Base-by-base conservation (phyloP, 2,113 vertebrate genomes). In the Tragelaphus scriptus region DNA sequence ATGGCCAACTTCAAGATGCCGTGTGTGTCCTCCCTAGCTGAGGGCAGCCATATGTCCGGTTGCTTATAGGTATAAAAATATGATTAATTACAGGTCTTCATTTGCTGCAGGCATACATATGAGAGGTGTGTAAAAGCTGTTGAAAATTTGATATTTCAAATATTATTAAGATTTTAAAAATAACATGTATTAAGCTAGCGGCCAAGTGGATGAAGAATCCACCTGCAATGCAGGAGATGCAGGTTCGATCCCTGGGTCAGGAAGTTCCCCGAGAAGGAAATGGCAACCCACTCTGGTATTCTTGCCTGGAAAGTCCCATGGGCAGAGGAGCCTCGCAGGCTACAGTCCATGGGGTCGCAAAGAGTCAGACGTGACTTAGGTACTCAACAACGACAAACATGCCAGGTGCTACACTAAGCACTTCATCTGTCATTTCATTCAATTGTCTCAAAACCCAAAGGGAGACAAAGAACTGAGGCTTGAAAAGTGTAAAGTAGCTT, bases 61-160 rank as follows among this genome's bases (percentile, higher is more conserved):
- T 90, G 51, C 56, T 90, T 68, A 51, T 85, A 85, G 51, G n/a
- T 12, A 89, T 49, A 80, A 85, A 85, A 79, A 79, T 49, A 17
- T 32, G 32, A 84, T 86, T 59, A 49, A 80, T 19, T n/a, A 88
- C 28, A 79, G 49, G 17, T 30, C 77, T 87, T 93, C 53, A 30
- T 77, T 16, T 95, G 71, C 85, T 61, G 28, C 14, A 79, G 49
- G 21, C n/a, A 17, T 26, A 56, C 49, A 80, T 49, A 47, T 15
- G 91, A 55, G 32, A 61, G 58, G n/a, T 47, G 10, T 61, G 23
- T 30, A 55, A 47, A 95, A 91, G 25, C 3, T 92, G 63, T 23
- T 88, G 28, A 95, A 94, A 95, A 92, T 21, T 28, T 94, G 55
- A 96, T 93, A 95, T 93, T 91, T 40, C 25, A 88, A 79, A 53